These are phyloP conservation scores for Indicator maculatus DNA, from an alignment of 2,113 vertebrate species.

Conservation along the genomic window DNA sequence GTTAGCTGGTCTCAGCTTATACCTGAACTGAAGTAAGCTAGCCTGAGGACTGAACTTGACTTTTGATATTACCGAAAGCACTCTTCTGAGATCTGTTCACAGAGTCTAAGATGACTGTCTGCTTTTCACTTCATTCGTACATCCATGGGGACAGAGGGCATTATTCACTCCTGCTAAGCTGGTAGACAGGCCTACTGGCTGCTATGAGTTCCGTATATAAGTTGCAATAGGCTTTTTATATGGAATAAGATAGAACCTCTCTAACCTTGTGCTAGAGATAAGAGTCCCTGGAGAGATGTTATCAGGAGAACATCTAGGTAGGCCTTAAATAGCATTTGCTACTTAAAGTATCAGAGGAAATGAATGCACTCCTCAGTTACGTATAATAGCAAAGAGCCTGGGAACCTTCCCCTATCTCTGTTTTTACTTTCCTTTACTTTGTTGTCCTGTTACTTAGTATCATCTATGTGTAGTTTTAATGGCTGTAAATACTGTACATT, in stretches of 20 bases:
- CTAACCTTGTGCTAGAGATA: not conserved
- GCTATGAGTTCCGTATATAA: constrained; percentile 12
- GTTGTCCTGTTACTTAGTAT: not conserved
- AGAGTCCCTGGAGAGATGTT: not conserved
- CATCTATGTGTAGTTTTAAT: not conserved
- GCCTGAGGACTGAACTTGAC: not conserved
- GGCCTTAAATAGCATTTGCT: not conserved
- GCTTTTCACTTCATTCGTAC: not conserved
- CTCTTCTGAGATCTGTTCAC: not conserved
- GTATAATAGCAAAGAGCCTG: not conserved
- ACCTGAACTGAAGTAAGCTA: constrained; percentile 81
- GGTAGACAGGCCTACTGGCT: constrained; percentile 13
- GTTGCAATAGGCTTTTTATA: not conserved
- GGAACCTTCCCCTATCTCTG: not conserved
- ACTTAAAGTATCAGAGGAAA: not conserved
- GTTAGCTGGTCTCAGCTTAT: constrained; percentile 89
- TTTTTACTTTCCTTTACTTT: not conserved
- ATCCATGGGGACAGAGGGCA: not conserved
- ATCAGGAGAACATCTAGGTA: not conserved
- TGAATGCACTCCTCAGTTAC: not conserved
- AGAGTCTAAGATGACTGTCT: not conserved
- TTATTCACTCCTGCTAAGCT: constrained; percentile 20
- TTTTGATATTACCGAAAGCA: not conserved
- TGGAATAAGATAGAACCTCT: not conserved
- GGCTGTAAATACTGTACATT: constrained; percentile 71